These are phyloP conservation scores for Matsumurasca onukii DNA, from an alignment of 1,140 invertebrate species.

Conservation along the genomic window DNA sequence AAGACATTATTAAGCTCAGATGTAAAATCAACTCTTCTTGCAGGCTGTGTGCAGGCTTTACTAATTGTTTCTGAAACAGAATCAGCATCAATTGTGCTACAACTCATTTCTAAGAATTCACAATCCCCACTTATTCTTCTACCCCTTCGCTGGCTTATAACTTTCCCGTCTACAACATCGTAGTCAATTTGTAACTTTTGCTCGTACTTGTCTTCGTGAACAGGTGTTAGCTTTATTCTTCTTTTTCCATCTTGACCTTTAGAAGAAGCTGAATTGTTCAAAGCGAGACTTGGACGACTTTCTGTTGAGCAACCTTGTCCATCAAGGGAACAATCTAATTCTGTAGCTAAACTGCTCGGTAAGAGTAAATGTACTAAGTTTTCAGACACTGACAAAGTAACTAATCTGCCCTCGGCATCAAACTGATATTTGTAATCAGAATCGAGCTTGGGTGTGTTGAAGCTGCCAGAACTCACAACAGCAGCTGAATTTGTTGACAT, in stretches of 20 bases:
- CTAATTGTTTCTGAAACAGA: too few species aligned
- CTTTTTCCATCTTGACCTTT: background rate
- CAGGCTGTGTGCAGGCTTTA: too few species aligned
- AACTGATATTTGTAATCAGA: background rate
- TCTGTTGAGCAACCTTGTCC: too few species aligned
- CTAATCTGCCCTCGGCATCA: background rate
- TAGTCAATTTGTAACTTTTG: conserved; percentile 13
- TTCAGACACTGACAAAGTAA: background rate
- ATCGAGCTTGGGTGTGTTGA: background rate
- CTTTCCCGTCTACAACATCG: background rate
- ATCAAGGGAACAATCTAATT: too few species aligned
- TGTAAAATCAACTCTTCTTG: too few species aligned
- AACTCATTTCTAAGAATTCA: background rate
- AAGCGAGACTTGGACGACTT: too few species aligned
- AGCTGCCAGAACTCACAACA: too few species aligned
- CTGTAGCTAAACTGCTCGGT: too few species aligned
- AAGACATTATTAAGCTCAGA: too few species aligned
- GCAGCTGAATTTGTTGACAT: too few species aligned
- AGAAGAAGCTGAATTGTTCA: background rate
- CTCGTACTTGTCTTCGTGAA: conserved; percentile 6
- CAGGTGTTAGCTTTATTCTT: conserved; percentile 11
- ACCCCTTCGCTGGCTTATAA: background rate
- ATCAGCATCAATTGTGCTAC: background rate
- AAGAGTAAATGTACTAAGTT: background rate
- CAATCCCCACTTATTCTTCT: background rate